These are phyloP conservation scores for Lysiphlebus fabarum DNA, from an alignment of 1,140 invertebrate species.

Conservation along the genomic window DNA sequence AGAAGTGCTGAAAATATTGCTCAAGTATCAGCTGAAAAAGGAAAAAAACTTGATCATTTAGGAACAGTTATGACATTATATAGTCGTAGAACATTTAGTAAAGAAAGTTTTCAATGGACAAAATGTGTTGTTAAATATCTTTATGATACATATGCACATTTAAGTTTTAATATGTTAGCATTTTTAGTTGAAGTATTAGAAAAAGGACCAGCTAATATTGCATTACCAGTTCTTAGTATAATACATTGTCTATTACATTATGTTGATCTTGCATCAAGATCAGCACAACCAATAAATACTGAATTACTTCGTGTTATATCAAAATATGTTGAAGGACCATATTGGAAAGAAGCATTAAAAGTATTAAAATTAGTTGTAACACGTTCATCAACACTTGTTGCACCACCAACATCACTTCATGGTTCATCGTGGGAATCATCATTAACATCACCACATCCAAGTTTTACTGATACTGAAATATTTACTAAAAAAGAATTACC, in stretches of 20 bases:
- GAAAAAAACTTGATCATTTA: constrained; percentile 91
- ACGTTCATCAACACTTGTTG: constrained; percentile 81
- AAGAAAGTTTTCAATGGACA: constrained; percentile 99
- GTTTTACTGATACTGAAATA: constrained; percentile 73
- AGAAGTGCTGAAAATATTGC: constrained; percentile 93
- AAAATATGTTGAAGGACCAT: constrained; percentile 88
- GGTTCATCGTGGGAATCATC: constrained; percentile 60
- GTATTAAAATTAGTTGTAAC: constrained; percentile 96
- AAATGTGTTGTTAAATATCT: constrained; percentile 99
- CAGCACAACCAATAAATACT: constrained; percentile 84
- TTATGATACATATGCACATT: constrained; percentile 90
- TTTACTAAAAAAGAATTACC: constrained; percentile 78
- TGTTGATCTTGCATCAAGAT: constrained; percentile 81
- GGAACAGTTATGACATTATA: constrained; percentile 98
- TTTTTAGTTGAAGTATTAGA: constrained; percentile 91
- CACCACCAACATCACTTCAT: constrained; percentile 61
- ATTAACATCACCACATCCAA: constrained; percentile 60
- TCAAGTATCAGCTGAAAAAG: constrained; percentile 80
- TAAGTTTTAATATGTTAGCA: constrained; percentile 86
- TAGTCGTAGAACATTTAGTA: constrained; percentile 92
- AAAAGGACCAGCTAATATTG: constrained; percentile 77
- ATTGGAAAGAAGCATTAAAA: constrained; percentile 95
- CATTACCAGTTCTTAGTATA: constrained; percentile 86
- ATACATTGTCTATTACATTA: constrained; percentile 96
- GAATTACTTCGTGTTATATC: constrained; percentile 90